Evolutionary conservation across 2,888 invertebrate genomes (phyloP).

Genomic region (Myopa testacea): DNA sequence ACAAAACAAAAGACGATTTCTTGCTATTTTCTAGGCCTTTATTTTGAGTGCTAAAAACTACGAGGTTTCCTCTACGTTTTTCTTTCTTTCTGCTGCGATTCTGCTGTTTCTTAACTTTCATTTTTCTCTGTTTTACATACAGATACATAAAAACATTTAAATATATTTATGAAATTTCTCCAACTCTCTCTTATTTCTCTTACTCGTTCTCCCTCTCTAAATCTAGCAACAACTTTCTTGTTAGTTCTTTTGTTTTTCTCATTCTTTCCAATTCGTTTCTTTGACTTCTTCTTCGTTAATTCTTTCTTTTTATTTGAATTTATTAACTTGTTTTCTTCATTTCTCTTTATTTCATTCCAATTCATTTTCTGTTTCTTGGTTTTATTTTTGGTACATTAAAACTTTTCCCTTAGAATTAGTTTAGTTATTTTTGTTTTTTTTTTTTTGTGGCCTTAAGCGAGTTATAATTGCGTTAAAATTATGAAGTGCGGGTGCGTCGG

Average conservation of each 20-base stretch:
- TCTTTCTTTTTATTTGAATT: too few relatives aligned
- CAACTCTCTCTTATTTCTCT: too few relatives aligned
- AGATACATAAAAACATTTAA: not conserved
- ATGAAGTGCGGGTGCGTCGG: slow-evolving; percentile 21
- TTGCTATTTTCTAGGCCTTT: not conserved
- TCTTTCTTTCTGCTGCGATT: not conserved
- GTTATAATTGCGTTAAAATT: slow-evolving; percentile 30
- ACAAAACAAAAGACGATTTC: too few relatives aligned
- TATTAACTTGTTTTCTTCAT: too few relatives aligned
- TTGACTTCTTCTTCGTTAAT: too few relatives aligned
- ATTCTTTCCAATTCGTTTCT: slow-evolving; percentile 31
- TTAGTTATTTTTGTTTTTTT: slow-evolving; percentile 17
- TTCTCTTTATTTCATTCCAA: not conserved
- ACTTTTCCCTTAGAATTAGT: slow-evolving; percentile 40
- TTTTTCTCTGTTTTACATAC: slow-evolving; percentile 37
- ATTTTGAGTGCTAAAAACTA: not conserved
- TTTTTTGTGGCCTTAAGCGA: slow-evolving; percentile 40
- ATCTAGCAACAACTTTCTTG: slow-evolving; percentile 38
- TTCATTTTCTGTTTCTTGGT: slow-evolving; percentile 56
- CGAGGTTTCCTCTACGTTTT: too few relatives aligned
- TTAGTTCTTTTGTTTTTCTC: slow-evolving; percentile 33
- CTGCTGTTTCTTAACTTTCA: slow-evolving; percentile 43
- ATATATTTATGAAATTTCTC: slow-evolving; percentile 31
- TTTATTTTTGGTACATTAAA: slow-evolving; percentile 49
- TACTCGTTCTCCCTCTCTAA: slow-evolving; percentile 12